phyloP scores from a whole-genome alignment of 2,797 vertebrate genomes.

The Micropoecilia bifurca region DNA sequence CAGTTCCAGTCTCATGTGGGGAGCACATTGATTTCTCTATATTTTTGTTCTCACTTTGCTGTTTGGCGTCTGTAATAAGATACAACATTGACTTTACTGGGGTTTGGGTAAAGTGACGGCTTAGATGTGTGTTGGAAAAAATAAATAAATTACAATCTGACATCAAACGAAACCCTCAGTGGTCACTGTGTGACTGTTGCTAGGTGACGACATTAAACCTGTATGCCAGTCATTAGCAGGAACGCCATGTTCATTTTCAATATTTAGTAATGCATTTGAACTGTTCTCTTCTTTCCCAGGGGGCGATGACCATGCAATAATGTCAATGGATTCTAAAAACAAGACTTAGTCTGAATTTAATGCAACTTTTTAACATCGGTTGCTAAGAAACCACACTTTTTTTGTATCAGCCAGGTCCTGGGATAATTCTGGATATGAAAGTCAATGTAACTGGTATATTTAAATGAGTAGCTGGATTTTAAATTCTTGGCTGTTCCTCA shows the following conservation, averaged over 20 bases:
- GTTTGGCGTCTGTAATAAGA: background rate
- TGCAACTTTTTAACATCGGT: background rate
- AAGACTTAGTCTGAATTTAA: background rate
- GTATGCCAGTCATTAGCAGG: background rate
- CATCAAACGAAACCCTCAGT: background rate
- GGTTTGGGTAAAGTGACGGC: background rate
- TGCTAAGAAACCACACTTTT: background rate
- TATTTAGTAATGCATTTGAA: background rate
- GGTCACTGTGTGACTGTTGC: background rate
- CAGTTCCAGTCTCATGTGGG: background rate
- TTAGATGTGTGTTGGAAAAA: background rate
- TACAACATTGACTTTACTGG: background rate
- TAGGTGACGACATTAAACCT: background rate
- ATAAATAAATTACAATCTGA: background rate
- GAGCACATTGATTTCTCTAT: background rate
- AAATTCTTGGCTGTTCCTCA: too few species aligned
- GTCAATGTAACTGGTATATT: too few species aligned
- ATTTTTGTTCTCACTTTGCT: background rate
- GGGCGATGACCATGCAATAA: background rate
- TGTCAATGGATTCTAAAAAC: background rate
- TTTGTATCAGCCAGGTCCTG: too few species aligned
- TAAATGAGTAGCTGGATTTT: too few species aligned
- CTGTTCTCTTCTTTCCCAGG: background rate
- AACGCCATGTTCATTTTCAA: background rate
- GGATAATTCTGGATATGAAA: too few species aligned